These are phyloP conservation scores for Dryoscopus gambensis DNA, from an alignment of 2,113 vertebrate genomes.

Conservation along the genomic window DNA sequence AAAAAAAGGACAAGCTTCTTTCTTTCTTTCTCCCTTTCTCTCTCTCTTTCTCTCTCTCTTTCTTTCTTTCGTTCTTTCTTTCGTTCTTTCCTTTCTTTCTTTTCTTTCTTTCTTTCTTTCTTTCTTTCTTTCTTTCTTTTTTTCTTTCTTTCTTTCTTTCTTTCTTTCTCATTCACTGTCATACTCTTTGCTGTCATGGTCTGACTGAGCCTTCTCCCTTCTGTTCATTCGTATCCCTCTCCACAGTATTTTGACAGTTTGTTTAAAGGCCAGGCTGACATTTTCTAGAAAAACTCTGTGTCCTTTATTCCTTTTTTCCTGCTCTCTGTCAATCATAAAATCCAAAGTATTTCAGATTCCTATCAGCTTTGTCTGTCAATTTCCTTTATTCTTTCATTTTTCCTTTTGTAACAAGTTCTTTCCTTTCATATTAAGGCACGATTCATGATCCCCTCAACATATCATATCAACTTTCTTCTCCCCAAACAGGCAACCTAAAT, in stretches of 20 bases:
- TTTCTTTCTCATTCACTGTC: neutral
- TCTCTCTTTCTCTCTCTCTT: neutral
- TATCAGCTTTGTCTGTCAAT: neutral
- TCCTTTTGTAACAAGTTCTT: neutral
- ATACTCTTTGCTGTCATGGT: neutral
- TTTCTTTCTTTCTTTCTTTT: too few relatives aligned
- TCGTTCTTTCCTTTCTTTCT: neutral
- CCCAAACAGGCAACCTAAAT: fast-evolving
- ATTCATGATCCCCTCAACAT: neutral
- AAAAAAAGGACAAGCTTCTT: neutral
- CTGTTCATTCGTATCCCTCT: neutral
- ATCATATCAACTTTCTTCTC: neutral
- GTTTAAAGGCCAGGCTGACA: neutral
- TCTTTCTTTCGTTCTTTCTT: too few relatives aligned
- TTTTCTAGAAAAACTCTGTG: neutral
- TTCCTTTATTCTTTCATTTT: neutral
- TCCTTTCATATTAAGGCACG: neutral
- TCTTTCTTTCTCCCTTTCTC: neutral
- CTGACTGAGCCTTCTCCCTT: neutral
- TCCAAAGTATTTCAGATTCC: neutral
- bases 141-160: too few relatives aligned
- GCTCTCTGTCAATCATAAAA: neutral
- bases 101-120: too few relatives aligned
- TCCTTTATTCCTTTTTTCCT: neutral
- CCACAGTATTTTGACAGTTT: neutral